These are phyloP conservation scores for Scolopax rusticola DNA, from an alignment of 2,797 vertebrate genomes.

Conservation along the genomic window DNA sequence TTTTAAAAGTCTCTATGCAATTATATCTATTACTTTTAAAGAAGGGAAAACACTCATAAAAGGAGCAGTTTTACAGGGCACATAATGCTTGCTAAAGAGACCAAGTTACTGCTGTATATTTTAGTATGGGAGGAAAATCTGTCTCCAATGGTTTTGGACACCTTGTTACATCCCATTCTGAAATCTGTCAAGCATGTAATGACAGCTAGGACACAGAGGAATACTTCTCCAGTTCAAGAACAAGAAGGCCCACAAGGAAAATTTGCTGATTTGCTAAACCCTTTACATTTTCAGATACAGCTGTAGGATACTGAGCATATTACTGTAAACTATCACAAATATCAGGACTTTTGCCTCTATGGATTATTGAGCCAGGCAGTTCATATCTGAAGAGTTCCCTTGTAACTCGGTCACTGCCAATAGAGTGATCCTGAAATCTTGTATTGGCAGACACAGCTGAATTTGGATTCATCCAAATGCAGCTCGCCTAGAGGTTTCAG, in stretches of 20 bases:
- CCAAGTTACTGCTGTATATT: slow-evolving; percentile 44
- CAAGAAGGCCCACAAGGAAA: slow-evolving; percentile 71
- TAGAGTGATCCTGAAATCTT: slow-evolving; percentile 6
- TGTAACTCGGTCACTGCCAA: neutral
- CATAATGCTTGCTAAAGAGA: slow-evolving; percentile 37
- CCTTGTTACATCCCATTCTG: slow-evolving; percentile 80
- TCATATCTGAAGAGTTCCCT: neutral
- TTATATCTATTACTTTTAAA: neutral
- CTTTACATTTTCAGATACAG: slow-evolving; percentile 50
- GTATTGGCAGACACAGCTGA: neutral
- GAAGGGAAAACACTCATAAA: neutral
- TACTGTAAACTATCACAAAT: slow-evolving; percentile 27
- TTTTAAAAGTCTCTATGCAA: neutral
- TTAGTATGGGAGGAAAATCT: slow-evolving; percentile 48
- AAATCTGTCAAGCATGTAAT: slow-evolving; percentile 81
- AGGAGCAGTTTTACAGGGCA: slow-evolving; percentile 14
- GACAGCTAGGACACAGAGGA: slow-evolving; percentile 75
- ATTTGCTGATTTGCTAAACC: slow-evolving; percentile 58
- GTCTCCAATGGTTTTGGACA: slow-evolving; percentile 69
- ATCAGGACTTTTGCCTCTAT: neutral
- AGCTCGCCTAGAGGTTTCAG: neutral
- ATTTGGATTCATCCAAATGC: neutral
- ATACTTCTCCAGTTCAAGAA: slow-evolving; percentile 70
- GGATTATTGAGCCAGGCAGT: slow-evolving; percentile 24
- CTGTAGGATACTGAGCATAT: neutral